Percentiles rank a stretch among this genome's conserved stretches.
Evolutionary conservation across 1,140 invertebrate genomes (phyloP).

Genomic region (Ridgeia piscesae): DNA sequence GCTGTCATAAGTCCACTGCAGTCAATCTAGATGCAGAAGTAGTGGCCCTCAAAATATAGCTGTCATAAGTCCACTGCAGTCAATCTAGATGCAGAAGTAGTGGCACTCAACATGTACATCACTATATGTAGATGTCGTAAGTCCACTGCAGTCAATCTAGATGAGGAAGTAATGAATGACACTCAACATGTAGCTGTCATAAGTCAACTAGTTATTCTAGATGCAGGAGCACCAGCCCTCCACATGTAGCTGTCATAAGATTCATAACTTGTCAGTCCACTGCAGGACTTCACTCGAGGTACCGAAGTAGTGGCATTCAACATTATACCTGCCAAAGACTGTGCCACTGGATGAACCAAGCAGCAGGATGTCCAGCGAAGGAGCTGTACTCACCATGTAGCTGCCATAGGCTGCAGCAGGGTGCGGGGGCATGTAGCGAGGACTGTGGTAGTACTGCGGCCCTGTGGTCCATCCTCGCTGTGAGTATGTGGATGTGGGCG

Average conservation of each 20-base stretch:
- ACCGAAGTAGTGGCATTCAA: too few species aligned
- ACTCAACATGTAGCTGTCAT: too few species aligned
- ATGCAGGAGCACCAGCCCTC: too few species aligned
- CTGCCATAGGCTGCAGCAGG: background rate
- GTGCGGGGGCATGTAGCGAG: background rate
- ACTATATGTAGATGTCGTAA: too few species aligned
- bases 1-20: background rate
- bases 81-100: background rate
- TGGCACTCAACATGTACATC: too few species aligned
- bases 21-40: background rate
- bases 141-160: too few species aligned
- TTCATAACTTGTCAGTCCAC: too few species aligned
- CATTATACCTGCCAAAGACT: background rate
- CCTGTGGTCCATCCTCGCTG: background rate
- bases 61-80: background rate
- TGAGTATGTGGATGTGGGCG: background rate
- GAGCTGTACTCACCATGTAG: background rate
- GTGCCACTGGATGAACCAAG: background rate
- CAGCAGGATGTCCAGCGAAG: background rate
- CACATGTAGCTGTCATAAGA: too few species aligned
- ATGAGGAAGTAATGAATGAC: too few species aligned
- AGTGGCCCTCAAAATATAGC: background rate
- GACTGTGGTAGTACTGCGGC: background rate
- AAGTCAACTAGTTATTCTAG: too few species aligned
- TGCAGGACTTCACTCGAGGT: too few species aligned